Conservation (phyloP, 2,797 vertebrate genomes). For the Acrossocheilus fasciatus region DNA sequence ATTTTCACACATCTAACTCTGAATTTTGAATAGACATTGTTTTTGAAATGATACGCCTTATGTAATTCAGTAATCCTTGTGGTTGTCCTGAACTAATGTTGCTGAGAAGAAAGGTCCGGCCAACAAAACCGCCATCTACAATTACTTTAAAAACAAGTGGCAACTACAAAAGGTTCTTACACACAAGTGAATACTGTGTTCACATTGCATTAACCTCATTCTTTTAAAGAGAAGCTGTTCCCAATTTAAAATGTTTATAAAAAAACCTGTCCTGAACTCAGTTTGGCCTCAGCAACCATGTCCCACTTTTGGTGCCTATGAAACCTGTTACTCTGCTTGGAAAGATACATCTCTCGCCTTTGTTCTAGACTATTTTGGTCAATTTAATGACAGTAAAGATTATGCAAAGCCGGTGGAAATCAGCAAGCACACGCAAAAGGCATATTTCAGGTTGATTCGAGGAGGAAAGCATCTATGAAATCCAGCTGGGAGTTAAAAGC, state of each 20-base stretch:
- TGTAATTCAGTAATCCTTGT: conserved; percentile 26
- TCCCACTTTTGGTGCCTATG: not conserved
- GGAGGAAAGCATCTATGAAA: conserved; percentile 11
- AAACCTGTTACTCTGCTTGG: conserved; percentile 8
- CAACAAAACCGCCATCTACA: conserved; percentile 22
- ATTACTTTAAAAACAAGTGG: conserved; percentile 25
- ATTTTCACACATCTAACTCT: not conserved
- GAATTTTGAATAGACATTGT: conserved; percentile 22
- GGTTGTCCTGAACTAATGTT: conserved; percentile 14
- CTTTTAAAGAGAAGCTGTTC: conserved; percentile 20
- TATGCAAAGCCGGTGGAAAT: not conserved
- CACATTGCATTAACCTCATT: conserved; percentile 8
- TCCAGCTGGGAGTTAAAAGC: conserved; percentile 26
- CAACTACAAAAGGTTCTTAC: conserved; percentile 28
- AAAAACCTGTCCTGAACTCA: conserved; percentile 8
- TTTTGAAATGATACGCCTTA: conserved; percentile 16
- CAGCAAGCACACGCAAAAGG: not conserved
- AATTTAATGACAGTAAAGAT: not conserved
- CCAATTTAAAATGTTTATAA: conserved; percentile 1
- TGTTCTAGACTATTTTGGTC: conserved; percentile 1
- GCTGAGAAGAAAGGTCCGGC: conserved; percentile 6
- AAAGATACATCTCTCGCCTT: not conserved
- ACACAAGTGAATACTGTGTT: not conserved
- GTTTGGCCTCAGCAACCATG: conserved; percentile 14
- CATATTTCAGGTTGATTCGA: conserved; percentile 5